Evolutionary conservation across 2,888 invertebrate species (phyloP), one percentile per base, ranked within the genome.

Genomic region (Ditula angustiorana): DNA sequence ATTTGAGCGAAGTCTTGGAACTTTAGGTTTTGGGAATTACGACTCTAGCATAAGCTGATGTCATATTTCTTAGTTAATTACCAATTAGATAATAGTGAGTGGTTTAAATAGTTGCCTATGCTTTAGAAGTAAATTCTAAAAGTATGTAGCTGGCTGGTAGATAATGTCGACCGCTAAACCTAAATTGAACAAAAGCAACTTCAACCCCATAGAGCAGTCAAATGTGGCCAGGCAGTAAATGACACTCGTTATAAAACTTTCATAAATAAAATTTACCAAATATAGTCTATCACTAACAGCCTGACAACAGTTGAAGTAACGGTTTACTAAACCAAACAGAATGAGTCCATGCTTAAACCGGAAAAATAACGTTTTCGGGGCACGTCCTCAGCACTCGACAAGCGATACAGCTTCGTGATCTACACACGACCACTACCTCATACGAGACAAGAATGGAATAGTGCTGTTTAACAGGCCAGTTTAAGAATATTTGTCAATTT

Each of bases 341-440:
- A 87, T 86, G 78, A 83, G 84, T 85, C 77, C 77, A 75, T 71
- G 76, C 77, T 61, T 76, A 83, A 89, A 88, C 88, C 90, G 90
- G 90, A 90, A 88, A 87, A 89, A 87, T 89, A 88, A 84, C 81
- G 86, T 85, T 90, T 90, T 89, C 86, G 84, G 77, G 75, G 77
- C 90, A 89, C 89, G 88, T 86, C 78, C 76, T 44, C 50, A 53
- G 52, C 52, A 44, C 28, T 33, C 61, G 61, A 58, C 63, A 57
- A 63, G 35, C 44, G 62, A 75, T 71, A 66, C 75, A 67, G 76
- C 77, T 74, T 69, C 73, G 78, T 77, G 77, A 74, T 69, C 73
- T 74, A 71, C 74, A 79, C 78, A 78, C 74, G 71, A 74, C 71
- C 71, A 79, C 82, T 77, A 76, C 76, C 82, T 82, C 71, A 76